Conservation (phyloP, 2,113 vertebrate genomes). For the Vulpes ferrilata region DNA sequence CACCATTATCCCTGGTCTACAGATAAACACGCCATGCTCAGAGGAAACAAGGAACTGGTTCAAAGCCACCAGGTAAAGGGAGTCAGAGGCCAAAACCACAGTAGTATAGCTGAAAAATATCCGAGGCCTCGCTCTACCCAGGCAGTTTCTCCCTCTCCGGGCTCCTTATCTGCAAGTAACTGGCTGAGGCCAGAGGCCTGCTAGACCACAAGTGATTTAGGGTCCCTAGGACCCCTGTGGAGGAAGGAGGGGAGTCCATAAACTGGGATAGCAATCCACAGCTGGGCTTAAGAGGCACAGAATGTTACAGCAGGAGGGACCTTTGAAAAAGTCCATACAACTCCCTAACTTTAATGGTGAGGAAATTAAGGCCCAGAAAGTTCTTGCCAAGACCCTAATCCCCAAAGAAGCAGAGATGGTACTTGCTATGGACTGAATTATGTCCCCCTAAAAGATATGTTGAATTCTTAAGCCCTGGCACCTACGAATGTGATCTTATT, state of each 20-base stretch:
- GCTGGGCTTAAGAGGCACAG: neutral
- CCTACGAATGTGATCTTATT: neutral
- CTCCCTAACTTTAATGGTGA: neutral
- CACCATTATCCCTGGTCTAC: neutral
- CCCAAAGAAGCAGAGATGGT: neutral
- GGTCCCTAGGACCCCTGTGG: neutral
- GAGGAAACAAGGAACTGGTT: neutral
- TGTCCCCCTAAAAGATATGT: neutral
- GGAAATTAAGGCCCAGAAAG: neutral
- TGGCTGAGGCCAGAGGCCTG: neutral
- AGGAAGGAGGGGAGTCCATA: neutral
- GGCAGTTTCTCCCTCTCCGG: neutral
- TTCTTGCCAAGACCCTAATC: neutral
- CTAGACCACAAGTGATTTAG: neutral
- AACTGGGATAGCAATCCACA: neutral
- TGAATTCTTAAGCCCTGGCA: neutral
- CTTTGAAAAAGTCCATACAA: neutral
- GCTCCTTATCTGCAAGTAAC: neutral
- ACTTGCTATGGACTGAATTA: neutral
- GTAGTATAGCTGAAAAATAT: neutral
- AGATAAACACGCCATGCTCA: neutral
- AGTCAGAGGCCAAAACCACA: neutral
- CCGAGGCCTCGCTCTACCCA: neutral
- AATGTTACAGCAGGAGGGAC: neutral
- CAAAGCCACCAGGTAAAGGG: neutral